Percentiles rank a stretch among this genome's conserved stretches.
Evolutionary conservation across 2,113 vertebrate species (phyloP).

Genomic region (Sander lucioperca): DNA sequence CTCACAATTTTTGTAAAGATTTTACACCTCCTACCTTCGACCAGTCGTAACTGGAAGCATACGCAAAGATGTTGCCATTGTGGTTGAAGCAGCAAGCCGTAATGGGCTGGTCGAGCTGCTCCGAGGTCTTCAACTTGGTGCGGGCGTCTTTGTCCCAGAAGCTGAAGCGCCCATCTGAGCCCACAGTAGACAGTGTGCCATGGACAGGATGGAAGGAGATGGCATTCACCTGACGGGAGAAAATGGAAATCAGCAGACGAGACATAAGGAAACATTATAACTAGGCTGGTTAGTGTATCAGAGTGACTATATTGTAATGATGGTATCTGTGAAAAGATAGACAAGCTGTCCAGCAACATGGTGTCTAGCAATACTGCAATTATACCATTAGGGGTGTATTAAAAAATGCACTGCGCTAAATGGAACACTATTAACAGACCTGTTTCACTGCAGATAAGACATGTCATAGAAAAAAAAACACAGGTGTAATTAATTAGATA

Average conservation of each 20-base stretch:
- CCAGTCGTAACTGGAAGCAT: slow-evolving; percentile 98
- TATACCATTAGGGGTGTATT: not conserved
- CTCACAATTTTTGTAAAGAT: too few relatives aligned
- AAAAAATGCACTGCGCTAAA: not conserved
- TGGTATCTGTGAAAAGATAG: not conserved
- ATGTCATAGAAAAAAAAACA: too few relatives aligned
- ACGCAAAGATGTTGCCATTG: slow-evolving; percentile 98
- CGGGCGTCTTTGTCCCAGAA: slow-evolving; percentile 99
- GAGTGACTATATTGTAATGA: not conserved
- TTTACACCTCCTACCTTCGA: slow-evolving; percentile 89
- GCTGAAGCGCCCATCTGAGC: slow-evolving; percentile 97
- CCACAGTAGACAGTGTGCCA: slow-evolving; percentile 95
- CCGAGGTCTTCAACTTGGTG: slow-evolving; percentile 98
- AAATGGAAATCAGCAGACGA: not conserved
- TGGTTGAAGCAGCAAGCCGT: slow-evolving; percentile 97
- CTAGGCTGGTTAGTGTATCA: not conserved
- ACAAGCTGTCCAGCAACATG: not conserved
- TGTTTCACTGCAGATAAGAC: not conserved
- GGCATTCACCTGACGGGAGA: slow-evolving; percentile 90
- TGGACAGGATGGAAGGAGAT: slow-evolving; percentile 98
- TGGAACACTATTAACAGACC: not conserved
- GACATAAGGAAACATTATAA: not conserved
- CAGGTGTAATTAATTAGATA: not conserved
- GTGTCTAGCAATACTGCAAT: not conserved
- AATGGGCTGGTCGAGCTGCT: slow-evolving; percentile 97